Percentiles rank a stretch among this genome's conserved stretches.
Evolutionary conservation across 2,113 vertebrate species (phyloP).

Genomic region (Paralichthys olivaceus): DNA sequence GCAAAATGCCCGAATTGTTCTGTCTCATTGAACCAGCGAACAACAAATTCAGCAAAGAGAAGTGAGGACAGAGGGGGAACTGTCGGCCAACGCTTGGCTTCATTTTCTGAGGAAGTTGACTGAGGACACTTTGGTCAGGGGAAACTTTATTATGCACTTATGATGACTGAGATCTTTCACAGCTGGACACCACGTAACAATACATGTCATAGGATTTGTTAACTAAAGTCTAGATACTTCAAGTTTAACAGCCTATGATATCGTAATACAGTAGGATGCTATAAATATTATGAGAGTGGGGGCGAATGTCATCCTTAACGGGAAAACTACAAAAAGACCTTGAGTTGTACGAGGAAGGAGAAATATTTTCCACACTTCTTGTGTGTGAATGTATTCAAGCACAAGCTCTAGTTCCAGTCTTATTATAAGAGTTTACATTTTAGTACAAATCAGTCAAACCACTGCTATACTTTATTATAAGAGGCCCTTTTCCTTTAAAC

Average conservation of each 20-base stretch:
- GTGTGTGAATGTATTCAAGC: no score
- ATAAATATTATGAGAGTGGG: background rate
- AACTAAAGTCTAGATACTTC: background rate
- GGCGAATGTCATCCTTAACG: no score
- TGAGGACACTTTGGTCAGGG: background rate
- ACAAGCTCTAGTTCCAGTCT: no score
- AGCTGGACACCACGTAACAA: background rate
- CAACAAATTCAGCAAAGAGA: conserved; percentile 1
- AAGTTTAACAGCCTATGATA: background rate
- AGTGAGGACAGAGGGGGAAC: conserved; percentile 6
- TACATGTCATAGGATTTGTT: background rate
- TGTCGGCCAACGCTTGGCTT: background rate
- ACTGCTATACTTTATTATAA: no score
- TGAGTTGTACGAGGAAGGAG: conserved; percentile 9
- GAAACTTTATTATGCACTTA: background rate
- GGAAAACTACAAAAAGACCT: conserved; percentile 6
- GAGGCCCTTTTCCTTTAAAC: no score
- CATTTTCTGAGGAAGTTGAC: background rate
- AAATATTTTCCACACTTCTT: conserved; percentile 8
- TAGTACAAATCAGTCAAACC: no score
- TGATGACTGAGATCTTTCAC: background rate
- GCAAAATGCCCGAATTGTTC: conserved; percentile 52
- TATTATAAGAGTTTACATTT: no score
- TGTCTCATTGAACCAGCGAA: conserved; percentile 18
- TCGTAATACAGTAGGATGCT: background rate